phyloP scores from a whole-genome alignment of 1,140 invertebrate species.

The Rhyzopertha dominica region DNA sequence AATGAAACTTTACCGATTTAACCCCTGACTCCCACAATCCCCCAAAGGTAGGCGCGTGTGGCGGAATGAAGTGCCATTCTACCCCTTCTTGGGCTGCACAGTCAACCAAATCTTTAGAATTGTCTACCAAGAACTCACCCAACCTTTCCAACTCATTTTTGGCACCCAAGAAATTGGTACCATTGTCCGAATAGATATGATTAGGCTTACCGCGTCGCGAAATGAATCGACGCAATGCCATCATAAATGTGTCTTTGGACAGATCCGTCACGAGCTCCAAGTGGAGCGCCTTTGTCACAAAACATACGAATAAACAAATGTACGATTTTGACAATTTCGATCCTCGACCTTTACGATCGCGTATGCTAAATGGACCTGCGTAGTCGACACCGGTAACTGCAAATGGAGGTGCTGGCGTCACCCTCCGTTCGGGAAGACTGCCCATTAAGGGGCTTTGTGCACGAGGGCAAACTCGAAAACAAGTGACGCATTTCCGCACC shows the following conservation, averaged over 20 bases:
- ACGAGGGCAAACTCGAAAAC: conserved; percentile 29
- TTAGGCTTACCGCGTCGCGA: conserved; percentile 27
- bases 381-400: conserved; percentile 34
- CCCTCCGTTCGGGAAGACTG: conserved; percentile 22
- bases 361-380: conserved; percentile 35
- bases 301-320: conserved; percentile 31
- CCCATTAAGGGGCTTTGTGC: conserved; percentile 32
- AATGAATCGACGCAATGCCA: conserved; percentile 34
- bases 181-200: conserved; percentile 28
- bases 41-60: conserved; percentile 43
- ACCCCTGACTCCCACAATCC: conserved; percentile 41
- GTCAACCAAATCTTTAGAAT: too few relatives aligned
- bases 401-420: conserved; percentile 30
- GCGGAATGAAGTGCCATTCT: conserved; percentile 45
- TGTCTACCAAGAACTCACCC: too few relatives aligned
- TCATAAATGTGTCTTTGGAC: conserved; percentile 23
- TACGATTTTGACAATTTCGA: conserved; percentile 3
- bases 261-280: conserved; percentile 36
- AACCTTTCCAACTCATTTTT: too few relatives aligned
- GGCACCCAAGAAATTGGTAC: conserved; percentile 19
- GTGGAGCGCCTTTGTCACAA: conserved; percentile 35
- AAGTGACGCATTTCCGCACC: conserved; percentile 35
- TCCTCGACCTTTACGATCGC: conserved; percentile 2
- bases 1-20: conserved; percentile 8
- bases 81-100: conserved; percentile 29